Percentiles rank a stretch among this genome's conserved stretches.
Evolutionary conservation across 1,140 invertebrate genomes (phyloP).

Genomic region (Teleogryllus occipitalis): DNA sequence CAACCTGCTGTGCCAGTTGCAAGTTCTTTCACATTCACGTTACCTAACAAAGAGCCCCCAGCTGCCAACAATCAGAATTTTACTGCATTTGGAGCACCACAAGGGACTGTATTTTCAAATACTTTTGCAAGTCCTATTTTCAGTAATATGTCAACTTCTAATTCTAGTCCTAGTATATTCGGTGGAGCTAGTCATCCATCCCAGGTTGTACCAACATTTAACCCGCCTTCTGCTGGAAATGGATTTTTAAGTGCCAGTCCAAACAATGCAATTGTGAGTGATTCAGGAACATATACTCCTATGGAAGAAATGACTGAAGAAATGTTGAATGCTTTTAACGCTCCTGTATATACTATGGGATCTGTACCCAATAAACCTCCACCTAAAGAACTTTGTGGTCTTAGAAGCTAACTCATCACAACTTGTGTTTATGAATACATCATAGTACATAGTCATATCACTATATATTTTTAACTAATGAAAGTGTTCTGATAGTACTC

Average conservation of each 20-base stretch:
- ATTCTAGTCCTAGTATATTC: neutral
- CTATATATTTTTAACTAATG: no score
- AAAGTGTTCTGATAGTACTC: no score
- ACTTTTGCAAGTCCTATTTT: neutral
- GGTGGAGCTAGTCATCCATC: neutral
- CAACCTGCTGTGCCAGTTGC: neutral
- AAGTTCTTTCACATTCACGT: conserved; percentile 10
- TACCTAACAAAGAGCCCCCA: neutral
- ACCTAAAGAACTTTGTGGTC: conserved; percentile 12
- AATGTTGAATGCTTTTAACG: neutral
- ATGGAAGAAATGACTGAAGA: conserved; percentile 12
- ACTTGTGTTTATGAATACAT: no score
- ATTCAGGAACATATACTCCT: conserved; percentile 4
- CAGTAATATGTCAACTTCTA: neutral
- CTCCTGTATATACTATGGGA: conserved; percentile 14
- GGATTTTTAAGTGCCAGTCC: neutral
- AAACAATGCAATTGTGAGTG: neutral
- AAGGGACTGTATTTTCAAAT: neutral
- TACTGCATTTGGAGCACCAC: neutral
- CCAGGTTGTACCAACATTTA: neutral
- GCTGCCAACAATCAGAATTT: neutral
- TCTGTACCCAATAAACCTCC: conserved; percentile 15
- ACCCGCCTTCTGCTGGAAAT: neutral
- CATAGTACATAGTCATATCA: no score
- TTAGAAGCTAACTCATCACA: no score